Conservation (phyloP, 1,140 invertebrate species). For the Acromyrmex echinatior region DNA sequence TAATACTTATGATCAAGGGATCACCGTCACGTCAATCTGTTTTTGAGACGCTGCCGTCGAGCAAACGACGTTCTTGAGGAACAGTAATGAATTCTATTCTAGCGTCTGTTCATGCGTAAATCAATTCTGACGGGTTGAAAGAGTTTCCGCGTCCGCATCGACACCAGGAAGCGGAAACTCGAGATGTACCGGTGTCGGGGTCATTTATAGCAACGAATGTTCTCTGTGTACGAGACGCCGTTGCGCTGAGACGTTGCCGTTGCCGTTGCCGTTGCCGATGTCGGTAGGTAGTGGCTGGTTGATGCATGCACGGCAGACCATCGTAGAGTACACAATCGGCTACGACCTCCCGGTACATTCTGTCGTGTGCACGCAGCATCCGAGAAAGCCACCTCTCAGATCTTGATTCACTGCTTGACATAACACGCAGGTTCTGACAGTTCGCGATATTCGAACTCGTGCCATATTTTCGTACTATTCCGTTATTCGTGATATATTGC, state of each 20-base stretch:
- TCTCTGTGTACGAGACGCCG: slow-evolving; percentile 29
- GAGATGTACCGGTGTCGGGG: slow-evolving; percentile 51
- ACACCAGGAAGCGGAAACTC: slow-evolving; percentile 57
- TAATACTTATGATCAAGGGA: background rate
- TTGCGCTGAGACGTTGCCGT: slow-evolving; percentile 36
- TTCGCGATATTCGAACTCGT: slow-evolving; percentile 45
- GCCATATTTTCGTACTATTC: background rate
- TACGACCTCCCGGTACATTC: slow-evolving; percentile 61
- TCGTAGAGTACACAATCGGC: slow-evolving; percentile 64
- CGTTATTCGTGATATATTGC: background rate
- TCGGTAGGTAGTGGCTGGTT: slow-evolving; percentile 22
- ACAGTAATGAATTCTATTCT: slow-evolving; percentile 54
- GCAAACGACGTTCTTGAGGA: slow-evolving; percentile 16
- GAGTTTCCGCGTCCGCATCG: slow-evolving; percentile 63
- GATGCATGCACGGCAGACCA: slow-evolving; percentile 42
- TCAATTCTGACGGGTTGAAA: slow-evolving; percentile 67
- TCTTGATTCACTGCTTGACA: slow-evolving; percentile 68
- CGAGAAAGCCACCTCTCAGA: slow-evolving; percentile 55
- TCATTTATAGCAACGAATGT: slow-evolving; percentile 52
- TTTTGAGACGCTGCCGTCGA: slow-evolving; percentile 17
- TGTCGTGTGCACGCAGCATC: slow-evolving; percentile 15
- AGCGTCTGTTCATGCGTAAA: slow-evolving; percentile 59
- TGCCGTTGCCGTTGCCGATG: slow-evolving; percentile 48
- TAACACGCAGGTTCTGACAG: slow-evolving; percentile 56
- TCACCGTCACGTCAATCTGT: background rate